Evolutionary conservation across 2,888 invertebrate genomes (phyloP).

Genomic region (Serripes groenlandicus): DNA sequence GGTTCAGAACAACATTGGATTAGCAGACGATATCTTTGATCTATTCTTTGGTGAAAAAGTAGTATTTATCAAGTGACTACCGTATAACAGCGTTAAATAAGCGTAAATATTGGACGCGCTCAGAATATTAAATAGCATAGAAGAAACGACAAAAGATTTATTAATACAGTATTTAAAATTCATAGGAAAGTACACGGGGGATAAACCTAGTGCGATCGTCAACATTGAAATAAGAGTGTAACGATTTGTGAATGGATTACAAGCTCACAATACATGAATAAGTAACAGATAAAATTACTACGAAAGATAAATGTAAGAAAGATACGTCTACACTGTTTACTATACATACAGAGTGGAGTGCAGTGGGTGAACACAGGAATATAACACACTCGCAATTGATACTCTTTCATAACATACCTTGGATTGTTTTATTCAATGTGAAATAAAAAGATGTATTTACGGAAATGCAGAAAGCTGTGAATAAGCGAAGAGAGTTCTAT

Average conservation of each 20-base stretch:
- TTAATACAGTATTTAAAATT: not conserved
- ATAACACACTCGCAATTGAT: too few relatives aligned
- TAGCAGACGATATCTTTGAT: constrained; percentile 3
- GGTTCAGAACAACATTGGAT: not conserved
- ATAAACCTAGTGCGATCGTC: not conserved
- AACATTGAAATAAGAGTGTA: not conserved
- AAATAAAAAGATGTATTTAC: not conserved
- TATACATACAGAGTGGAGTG: too few relatives aligned
- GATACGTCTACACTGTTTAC: not conserved
- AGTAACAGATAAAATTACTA: constrained; percentile 7
- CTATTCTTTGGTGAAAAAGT: not conserved
- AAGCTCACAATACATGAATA: not conserved
- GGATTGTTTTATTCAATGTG: too few relatives aligned
- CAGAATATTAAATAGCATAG: not conserved
- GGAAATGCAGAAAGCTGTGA: not conserved
- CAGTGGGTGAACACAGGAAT: too few relatives aligned
- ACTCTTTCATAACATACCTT: too few relatives aligned
- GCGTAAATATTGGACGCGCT: not conserved
- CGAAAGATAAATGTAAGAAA: constrained; percentile 5
- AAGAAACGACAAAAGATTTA: not conserved
- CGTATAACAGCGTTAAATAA: not conserved
- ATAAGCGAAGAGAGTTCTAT: not conserved
- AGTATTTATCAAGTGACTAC: not conserved
- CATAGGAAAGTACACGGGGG: constrained; percentile 7
- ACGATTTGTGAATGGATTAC: constrained; percentile 3